Conservation (phyloP, 2,113 vertebrate species). For the Rhodinocichla rosea region DNA sequence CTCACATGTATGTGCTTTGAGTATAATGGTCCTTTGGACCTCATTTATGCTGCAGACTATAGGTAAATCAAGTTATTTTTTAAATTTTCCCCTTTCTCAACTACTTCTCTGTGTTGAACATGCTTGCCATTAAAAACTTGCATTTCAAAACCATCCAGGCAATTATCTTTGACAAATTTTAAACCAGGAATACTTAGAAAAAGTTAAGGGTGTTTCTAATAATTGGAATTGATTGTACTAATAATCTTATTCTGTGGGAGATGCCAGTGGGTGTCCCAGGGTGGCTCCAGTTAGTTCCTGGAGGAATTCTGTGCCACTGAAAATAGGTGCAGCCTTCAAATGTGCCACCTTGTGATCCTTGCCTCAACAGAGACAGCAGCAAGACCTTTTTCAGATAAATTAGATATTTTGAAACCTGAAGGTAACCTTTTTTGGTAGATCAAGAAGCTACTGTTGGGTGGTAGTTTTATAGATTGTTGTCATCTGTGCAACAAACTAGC, state of each 20-base stretch:
- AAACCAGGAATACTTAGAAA: neutral
- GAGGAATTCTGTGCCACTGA: neutral
- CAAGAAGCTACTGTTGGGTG: neutral
- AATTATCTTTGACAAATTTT: neutral
- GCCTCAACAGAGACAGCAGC: neutral
- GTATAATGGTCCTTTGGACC: neutral
- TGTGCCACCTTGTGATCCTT: accelerated
- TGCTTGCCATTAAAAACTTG: neutral
- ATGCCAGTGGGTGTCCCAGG: neutral
- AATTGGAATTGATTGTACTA: neutral
- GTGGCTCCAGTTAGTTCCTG: neutral
- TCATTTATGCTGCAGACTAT: neutral
- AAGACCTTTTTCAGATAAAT: neutral
- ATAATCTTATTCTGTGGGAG: neutral
- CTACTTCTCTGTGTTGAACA: neutral
- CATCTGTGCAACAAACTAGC: neutral
- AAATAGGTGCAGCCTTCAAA: neutral
- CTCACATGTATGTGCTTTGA: neutral
- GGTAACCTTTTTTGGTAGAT: neutral
- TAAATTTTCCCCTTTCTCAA: neutral
- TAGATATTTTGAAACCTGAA: neutral
- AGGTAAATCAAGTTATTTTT: neutral
- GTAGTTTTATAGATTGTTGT: neutral
- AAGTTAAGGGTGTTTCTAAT: neutral
- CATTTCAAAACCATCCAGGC: neutral